phyloP scores from a whole-genome alignment of 2,888 invertebrate species.

The Tachina grossa region DNA sequence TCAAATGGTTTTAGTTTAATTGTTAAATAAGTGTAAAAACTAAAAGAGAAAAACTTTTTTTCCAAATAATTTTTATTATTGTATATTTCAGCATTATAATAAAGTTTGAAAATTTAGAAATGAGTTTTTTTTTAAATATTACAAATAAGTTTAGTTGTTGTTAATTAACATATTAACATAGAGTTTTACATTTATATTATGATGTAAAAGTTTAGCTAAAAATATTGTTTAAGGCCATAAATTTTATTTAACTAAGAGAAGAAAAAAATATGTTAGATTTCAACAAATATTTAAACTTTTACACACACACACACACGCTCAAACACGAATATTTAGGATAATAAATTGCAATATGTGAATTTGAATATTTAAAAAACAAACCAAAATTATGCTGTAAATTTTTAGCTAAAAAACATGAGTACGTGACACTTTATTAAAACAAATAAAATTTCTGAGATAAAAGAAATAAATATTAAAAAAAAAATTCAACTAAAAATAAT shows the following conservation, averaged over 20 bases:
- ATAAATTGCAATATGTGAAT: neutral
- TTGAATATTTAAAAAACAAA: neutral
- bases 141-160: constrained; percentile 49
- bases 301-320: neutral
- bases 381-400: constrained; percentile 2
- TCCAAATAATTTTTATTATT: constrained; percentile 43
- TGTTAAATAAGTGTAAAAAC: constrained; percentile 56
- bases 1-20: constrained; percentile 45
- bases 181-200: constrained; percentile 61
- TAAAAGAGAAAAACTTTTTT: constrained; percentile 21
- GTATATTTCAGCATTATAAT: constrained; percentile 46
- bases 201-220: constrained; percentile 47
- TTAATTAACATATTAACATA: constrained; percentile 71
- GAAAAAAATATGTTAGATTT: constrained; percentile 64
- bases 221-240: constrained; percentile 51
- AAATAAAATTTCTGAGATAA: neutral
- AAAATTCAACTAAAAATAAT: neutral
- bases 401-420: neutral
- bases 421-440: constrained; percentile 17
- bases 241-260: constrained; percentile 49
- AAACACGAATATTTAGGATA: constrained; percentile 12
- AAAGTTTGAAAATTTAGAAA: constrained; percentile 55
- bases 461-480: neutral
- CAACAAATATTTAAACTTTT: constrained; percentile 41
- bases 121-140: constrained; percentile 6